Base-by-base conservation (phyloP, 2,113 vertebrate species). In the Aleadryas rufinucha region DNA sequence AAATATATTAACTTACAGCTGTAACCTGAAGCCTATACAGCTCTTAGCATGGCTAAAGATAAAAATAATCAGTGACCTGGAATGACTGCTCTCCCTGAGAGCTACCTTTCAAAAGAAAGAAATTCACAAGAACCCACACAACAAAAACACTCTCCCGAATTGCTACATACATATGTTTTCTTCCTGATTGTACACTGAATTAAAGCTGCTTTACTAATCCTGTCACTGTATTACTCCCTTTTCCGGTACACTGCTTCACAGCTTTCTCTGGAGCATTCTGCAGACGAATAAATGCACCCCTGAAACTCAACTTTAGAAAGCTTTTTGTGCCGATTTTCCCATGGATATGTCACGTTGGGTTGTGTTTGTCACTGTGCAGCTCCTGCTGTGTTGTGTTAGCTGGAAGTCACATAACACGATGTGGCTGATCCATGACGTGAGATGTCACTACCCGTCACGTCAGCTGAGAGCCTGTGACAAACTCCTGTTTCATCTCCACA, bases 51-150 rank as follows among this genome's bases (percentile, higher is more conserved):
- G 26, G 91, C 44, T 77, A 23, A 77, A 88, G 90, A 93, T n/a
- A 89, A 90, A 93, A 90, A 90, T 83, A 93, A 92, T 88, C 95
- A 81, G 59, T 93, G 90, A 94, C 90, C 89, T 95, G 87, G 87
- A 95, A 96, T 71, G 93, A 74, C 85, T 72, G 54, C 28, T 78
- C 49, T 66, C 50, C 82, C 75, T 77, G 63, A 95, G 63, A 45
- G 47, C 35, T 77, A 94, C 82, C 93, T 93, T 83, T 71, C 7
- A 26, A 84, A 92, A 70, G 44, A 59, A 74, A 79, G 37, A 49
- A 21, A 86, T 65, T 81, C 71, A 27, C 54, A 82, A 72, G 86
- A 79, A 87, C 22, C 30, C 50, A 59, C 37, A 70, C 22, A 56
- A 85, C 42, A 80, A 80, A 96, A 89, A 59, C 22, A 49, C 57